Evolutionary conservation across 2,797 vertebrate genomes (phyloP), one percentile per base, ranked within the genome.

Genomic region (Cyprinodon diabolis): DNA sequence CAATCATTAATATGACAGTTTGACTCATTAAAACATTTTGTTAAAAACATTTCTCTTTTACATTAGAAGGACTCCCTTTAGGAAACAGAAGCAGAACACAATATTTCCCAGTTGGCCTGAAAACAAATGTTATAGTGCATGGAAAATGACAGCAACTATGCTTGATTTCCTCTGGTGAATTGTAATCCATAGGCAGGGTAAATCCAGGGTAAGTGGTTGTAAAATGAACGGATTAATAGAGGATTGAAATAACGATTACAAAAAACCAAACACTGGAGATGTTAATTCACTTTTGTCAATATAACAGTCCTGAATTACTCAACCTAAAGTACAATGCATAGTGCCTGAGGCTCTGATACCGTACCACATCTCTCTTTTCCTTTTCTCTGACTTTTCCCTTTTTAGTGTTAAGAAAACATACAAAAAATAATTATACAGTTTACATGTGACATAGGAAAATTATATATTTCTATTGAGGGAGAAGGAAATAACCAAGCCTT

Each of bases 231-330:
- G 56, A 81, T 69, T 72, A 76, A 77, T 37, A 45, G 40, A 57
- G 40, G 47, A 72, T 9, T 66, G 35, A 62, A 81, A 51, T 60
- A 75, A 69, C 69, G 9, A 84, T 71, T 54, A 65, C 37, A 69
- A 70, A 54, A 56, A 30, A 30, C 58, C 69, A 62, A 81, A 86
- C 55, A 56, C 75, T 48, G 78, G 70, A 75, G 57, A 73, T 76
- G 63, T 71, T 75, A 83, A 76, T 74, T 69, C 56, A 68, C 58
- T 84, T 88, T 81, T 71, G 78, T 82, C 78, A 75, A 77, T 83
- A 71, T 72, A 66, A 72, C 49, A n/a, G 52, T 52, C 30, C 37
- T 66, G 65, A 82, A 84, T 85, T 69, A 77, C 62, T 75, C 72
- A 58, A 69, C 55, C 49, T 66, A 30, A 72, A 35, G 68, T 84